Conservation (phyloP, 2,797 vertebrate genomes). For the Enteromius unitaeniatus region DNA sequence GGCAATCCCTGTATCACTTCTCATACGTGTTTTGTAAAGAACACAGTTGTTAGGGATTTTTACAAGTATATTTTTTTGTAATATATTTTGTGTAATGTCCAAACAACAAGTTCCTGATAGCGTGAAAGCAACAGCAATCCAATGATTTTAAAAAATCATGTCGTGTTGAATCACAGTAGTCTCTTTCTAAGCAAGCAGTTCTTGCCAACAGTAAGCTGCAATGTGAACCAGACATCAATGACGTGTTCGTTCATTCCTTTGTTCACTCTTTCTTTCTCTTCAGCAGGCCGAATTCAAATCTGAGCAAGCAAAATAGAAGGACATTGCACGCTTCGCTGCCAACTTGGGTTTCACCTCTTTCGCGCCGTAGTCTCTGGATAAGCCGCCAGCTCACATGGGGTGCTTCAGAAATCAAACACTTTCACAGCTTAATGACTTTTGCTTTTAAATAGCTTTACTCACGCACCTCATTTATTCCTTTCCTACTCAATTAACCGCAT, state of each 20-base stretch:
- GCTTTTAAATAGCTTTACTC: constrained; percentile 80
- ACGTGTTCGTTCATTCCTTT: constrained; percentile 23
- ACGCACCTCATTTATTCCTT: constrained; percentile 81
- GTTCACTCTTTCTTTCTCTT: constrained; percentile 64
- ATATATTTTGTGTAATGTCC: neutral
- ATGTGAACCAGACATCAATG: neutral
- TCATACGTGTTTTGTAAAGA: neutral
- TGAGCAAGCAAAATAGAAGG: constrained; percentile 75
- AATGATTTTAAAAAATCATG: neutral
- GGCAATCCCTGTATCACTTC: neutral
- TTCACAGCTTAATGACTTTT: constrained; percentile 78
- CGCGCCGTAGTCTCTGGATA: constrained; percentile 50
- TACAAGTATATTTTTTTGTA: neutral
- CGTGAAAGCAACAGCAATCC: neutral
- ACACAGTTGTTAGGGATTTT: neutral
- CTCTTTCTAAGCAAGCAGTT: neutral
- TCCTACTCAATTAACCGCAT: constrained; percentile 77
- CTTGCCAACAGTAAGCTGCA: neutral
- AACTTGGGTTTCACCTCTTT: constrained; percentile 44
- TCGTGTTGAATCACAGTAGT: neutral
- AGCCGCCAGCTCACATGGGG: constrained; percentile 73
- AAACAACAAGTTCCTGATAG: neutral
- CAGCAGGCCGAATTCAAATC: constrained; percentile 64
- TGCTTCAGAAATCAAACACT: constrained; percentile 81
- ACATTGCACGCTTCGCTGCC: constrained; percentile 77